phyloP scores from a whole-genome alignment of 2,797 vertebrate species.

The Rachycentron canadum region DNA sequence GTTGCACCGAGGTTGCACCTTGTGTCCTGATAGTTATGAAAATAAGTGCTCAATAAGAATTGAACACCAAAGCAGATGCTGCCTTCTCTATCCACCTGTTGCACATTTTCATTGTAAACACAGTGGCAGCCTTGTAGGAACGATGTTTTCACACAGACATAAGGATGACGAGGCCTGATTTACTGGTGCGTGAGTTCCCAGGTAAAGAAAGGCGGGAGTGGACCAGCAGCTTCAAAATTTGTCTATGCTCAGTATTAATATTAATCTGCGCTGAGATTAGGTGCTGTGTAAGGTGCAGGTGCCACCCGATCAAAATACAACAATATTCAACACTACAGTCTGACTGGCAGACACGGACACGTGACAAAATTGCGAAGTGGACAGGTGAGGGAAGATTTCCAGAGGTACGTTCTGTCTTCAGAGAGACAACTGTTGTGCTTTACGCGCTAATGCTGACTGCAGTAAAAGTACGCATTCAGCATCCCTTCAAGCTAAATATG shows the following conservation, averaged over 20 bases:
- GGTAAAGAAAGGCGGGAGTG: too few species aligned
- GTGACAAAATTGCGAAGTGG: background rate
- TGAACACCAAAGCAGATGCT: too few species aligned
- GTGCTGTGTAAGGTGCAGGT: background rate
- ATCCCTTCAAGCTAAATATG: background rate
- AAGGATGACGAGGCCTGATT: too few species aligned
- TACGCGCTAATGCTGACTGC: too few species aligned
- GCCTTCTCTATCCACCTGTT: background rate
- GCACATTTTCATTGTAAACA: too few species aligned
- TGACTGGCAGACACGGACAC: too few species aligned
- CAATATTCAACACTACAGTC: background rate
- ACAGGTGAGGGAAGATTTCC: background rate
- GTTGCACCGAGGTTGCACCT: too few species aligned
- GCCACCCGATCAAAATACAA: background rate
- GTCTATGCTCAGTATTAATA: background rate
- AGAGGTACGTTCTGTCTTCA: background rate
- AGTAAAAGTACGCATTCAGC: background rate
- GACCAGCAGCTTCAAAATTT: background rate
- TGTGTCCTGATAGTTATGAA: too few species aligned
- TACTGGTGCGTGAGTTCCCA: too few species aligned
- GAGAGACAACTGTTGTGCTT: background rate
- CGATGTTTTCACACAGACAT: too few species aligned
- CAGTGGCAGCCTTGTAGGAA: too few species aligned
- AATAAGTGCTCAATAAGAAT: too few species aligned
- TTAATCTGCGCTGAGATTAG: background rate